Conservation (phyloP, 2,888 invertebrate species). For the Yponomeuta malinellus region DNA sequence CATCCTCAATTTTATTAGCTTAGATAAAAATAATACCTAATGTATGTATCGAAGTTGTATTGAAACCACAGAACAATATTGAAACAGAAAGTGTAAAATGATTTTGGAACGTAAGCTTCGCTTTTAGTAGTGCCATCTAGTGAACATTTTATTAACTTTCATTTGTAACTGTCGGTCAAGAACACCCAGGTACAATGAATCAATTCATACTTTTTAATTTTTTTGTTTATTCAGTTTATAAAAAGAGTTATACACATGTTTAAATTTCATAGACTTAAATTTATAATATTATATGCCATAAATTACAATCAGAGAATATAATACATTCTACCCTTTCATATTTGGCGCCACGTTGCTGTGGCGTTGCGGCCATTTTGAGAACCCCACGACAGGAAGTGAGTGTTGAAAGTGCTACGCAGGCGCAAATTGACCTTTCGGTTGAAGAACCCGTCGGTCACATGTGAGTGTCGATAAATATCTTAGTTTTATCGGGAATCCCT, state of each 20-base stretch:
- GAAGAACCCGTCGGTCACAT: constrained; percentile 94
- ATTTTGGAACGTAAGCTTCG: constrained; percentile 8
- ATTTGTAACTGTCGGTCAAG: neutral
- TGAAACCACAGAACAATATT: too few species aligned
- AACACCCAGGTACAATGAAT: neutral
- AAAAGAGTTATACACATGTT: neutral
- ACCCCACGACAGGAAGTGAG: constrained; percentile 74
- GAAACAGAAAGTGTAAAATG: neutral
- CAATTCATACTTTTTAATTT: neutral
- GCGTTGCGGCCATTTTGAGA: constrained; percentile 63
- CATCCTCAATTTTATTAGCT: too few species aligned
- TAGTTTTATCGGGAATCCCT: constrained; percentile 68
- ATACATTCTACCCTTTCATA: constrained; percentile 28
- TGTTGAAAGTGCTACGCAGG: constrained; percentile 80
- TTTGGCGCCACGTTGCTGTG: constrained; percentile 50
- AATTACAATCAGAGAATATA: neutral
- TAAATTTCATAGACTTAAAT: neutral
- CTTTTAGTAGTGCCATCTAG: constrained; percentile 1
- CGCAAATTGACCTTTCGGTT: constrained; percentile 85
- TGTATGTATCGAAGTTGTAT: too few species aligned
- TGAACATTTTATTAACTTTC: neutral
- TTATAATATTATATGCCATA: too few species aligned
- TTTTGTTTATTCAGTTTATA: neutral
- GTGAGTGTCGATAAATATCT: constrained; percentile 84
- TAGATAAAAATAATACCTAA: too few species aligned